Evolutionary conservation across 1,140 invertebrate species (phyloP), one percentile per base, ranked within the genome.

Genomic region (Batillaria attramentaria): DNA sequence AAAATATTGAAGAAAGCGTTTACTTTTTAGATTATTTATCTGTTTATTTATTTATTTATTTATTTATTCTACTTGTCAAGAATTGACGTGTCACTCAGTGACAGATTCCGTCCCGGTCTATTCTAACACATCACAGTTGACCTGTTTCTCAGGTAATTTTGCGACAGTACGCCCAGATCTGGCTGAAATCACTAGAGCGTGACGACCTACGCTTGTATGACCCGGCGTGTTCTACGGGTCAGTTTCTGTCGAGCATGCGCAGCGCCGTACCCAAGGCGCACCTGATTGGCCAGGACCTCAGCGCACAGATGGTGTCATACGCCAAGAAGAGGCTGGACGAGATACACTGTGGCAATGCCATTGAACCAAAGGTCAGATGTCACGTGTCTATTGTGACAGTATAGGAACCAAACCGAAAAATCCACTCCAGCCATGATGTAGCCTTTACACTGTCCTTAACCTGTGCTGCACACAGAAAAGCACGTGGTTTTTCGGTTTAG

Each of bases 161-260:
- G 3, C 79, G 85, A 16, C 74, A 86, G 35, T 86, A 78, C 66
- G 80, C 79, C 1, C 77, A 82, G 8, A 31, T 78, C 37, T 86
- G 81, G 65, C 65, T 86, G 31, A 83, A 81, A 72, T 73, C 80
- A 28, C 79, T 86, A 6, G 62, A 39, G 31, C 79, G 77, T 16
- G 75, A 82, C 16, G 79, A 84, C 39, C 68, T 86, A 2, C 60
- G 72, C 31, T 65, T 86, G n/a, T 86, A 80, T 66, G 85, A 86
- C 68, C 84, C 83, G 33, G 85, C 85, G 16, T 86, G 85, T 46
- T 86, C 83, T 24, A 86, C 81, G 18, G 85, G 85, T 18, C 83
- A 84, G 66, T 86, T 86, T 72, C 74, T 86, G 28, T 77, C 50
- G 68, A 84, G 79, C 16, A 86, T 86, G 85, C 83, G 83, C 70